Base-by-base conservation (phyloP, 2,888 invertebrate genomes). In the Caenorhabditis plicata region DNA sequence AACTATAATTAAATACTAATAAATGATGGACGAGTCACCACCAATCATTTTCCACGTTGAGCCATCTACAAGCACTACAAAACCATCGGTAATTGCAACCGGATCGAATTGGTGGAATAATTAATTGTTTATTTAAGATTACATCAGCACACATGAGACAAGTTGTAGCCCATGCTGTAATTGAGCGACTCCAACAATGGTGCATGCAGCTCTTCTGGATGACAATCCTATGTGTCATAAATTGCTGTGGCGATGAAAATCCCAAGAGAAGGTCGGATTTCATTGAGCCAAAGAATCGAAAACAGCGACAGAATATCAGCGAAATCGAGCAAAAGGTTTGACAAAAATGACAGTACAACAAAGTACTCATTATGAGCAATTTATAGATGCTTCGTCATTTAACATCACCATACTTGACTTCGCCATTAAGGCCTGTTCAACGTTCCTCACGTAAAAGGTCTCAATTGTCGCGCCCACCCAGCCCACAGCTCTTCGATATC, bases 401-500 rank as follows among this genome's bases (percentile, higher is more conserved):
- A 46, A 78, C 79, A 25, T 71, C 70, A 23, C 78, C 78, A 26
- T 27, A 53, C 31, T 31, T 61, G 23, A 60, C 71, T 17, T 63
- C 68, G 35, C 52, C 69, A 27, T 54, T 73, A 33, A 61, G 74
- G 20, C 75, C 73, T 17, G 47, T 64, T 22, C 51, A 47, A 1
- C 40, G 39, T 11, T 47, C 53, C 15, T 39, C 46, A n/a, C 49
- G 60, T 8, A 75, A 68, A 49, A 60, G 68, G 43, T 65, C 68
- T 15, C 45, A 57, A 4, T 62, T 67, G n/a, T 78, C 78, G 2
- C 65, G 79, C 32, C 77, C 78, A 26, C 78, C 78, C 23, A 72
- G 72, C 7, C 77, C 78, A 15, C 78, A 77, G 46, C 69, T 78
- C 27, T 78, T 78, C 68, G 78, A 74, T 60, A 78, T 78, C 41